A percentile compares a stretch with the other conserved stretches of the same genome.
Conservation (phyloP, 1,140 invertebrate genomes). For the Bombus confusus region DNA sequence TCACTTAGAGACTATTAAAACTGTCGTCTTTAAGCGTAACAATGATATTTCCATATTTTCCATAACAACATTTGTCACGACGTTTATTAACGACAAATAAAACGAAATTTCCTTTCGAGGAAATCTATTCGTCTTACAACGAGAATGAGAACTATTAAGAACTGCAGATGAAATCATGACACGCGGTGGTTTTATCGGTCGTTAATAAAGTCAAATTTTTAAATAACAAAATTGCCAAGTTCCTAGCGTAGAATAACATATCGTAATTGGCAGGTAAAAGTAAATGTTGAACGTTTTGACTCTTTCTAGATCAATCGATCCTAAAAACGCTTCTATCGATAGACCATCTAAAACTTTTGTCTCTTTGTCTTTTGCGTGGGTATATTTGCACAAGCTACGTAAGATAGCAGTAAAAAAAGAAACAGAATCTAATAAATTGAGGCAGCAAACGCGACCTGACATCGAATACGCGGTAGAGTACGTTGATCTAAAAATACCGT, state of each 20-base stretch:
- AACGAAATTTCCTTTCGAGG: not conserved
- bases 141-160: not conserved
- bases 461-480: constrained; percentile 1
- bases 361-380: not conserved
- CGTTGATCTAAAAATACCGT: constrained; percentile 20
- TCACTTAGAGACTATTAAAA: not conserved
- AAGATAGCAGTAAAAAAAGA: not conserved
- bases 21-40: not conserved
- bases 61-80: not conserved
- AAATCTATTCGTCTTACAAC: not conserved
- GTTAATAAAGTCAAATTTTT: not conserved
- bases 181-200: not conserved
- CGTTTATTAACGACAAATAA: not conserved
- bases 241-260: not conserved
- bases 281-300: constrained; percentile 2
- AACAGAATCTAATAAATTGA: not conserved
- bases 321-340: not conserved
- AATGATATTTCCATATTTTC: not conserved
- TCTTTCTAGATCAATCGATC: not conserved
- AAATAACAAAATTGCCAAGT: not conserved
- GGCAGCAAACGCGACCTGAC: not conserved
- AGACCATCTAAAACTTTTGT: not conserved
- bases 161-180: not conserved
- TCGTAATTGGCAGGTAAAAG: not conserved
- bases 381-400: not conserved